Conservation (phyloP, 1,140 invertebrate species). For the Eumeta japonica region DNA sequence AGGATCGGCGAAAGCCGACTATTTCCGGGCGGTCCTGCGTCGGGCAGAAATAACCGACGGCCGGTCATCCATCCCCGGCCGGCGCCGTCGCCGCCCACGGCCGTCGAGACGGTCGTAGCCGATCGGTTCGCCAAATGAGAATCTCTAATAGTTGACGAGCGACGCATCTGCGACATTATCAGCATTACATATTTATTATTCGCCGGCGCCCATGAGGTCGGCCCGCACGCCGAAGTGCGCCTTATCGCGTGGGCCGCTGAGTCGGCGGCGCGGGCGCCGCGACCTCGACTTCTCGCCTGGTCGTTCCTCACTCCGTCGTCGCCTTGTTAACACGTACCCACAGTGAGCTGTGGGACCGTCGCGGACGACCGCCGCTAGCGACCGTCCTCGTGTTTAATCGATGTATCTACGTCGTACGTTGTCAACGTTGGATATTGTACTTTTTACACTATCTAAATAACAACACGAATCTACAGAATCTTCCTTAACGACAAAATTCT, state of each 20-base stretch:
- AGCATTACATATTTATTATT: constrained; percentile 58
- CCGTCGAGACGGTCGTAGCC: constrained; percentile 9
- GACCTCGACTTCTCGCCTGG: constrained; percentile 38
- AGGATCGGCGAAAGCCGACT: too few relatives aligned
- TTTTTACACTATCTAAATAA: too few relatives aligned
- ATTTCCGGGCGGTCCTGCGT: constrained; percentile 9
- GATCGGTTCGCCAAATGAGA: constrained; percentile 32
- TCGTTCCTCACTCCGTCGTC: too few relatives aligned
- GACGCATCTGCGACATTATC: constrained; percentile 52
- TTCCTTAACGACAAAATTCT: too few relatives aligned
- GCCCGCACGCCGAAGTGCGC: constrained; percentile 40
- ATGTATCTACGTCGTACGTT: too few relatives aligned
- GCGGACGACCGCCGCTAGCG: too few relatives aligned
- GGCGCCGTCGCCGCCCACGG: constrained; percentile 12
- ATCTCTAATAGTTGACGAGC: constrained; percentile 49
- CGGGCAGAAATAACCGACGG: constrained; percentile 30
- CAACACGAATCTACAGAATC: too few relatives aligned
- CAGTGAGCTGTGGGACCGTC: too few relatives aligned
- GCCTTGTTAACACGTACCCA: too few relatives aligned
- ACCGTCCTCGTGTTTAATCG: too few relatives aligned
- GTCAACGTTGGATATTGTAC: too few relatives aligned
- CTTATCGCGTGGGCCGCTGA: constrained; percentile 32
- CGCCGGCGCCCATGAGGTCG: constrained; percentile 49
- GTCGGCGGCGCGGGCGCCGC: constrained; percentile 24
- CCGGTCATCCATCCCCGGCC: constrained; percentile 13